A percentile compares a stretch with the other conserved stretches of the same genome.
Conservation (phyloP, 2,888 invertebrate species). For the Griposia aprilina region DNA sequence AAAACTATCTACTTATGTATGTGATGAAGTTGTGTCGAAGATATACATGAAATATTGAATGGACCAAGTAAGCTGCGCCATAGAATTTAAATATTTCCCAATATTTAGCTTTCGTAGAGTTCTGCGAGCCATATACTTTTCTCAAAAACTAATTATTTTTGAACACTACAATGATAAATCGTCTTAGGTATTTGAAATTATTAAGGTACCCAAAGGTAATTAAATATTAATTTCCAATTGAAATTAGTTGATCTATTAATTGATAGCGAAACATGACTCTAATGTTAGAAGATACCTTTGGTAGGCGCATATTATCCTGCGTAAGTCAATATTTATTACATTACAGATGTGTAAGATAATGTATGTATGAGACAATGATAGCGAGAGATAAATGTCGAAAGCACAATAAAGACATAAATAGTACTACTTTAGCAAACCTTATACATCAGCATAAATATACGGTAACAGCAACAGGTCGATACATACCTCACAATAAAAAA, state of each 20-base stretch:
- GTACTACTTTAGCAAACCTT: slow-evolving; percentile 58
- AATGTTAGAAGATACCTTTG: background rate
- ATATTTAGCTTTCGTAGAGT: background rate
- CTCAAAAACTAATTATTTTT: background rate
- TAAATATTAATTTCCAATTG: background rate
- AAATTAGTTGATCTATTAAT: background rate
- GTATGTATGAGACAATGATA: slow-evolving; percentile 14
- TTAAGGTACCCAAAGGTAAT: background rate
- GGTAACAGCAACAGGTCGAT: slow-evolving; percentile 59
- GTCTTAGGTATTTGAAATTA: background rate
- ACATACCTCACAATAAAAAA: slow-evolving; percentile 72
- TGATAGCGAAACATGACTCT: background rate
- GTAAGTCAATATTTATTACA: background rate
- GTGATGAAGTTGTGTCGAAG: slow-evolving; percentile 21
- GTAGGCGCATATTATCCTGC: background rate
- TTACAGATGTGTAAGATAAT: slow-evolving; percentile 14
- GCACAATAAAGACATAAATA: slow-evolving; percentile 43
- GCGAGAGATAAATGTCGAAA: slow-evolving; percentile 43
- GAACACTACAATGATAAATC: background rate
- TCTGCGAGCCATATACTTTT: background rate
- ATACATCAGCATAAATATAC: slow-evolving; percentile 52
- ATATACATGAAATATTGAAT: background rate
- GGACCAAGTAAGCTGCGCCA: background rate
- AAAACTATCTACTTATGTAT: slow-evolving; percentile 18
- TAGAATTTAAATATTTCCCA: background rate